Evolutionary conservation across 2,113 vertebrate species (phyloP).

Genomic region (Mus musculus): GRCm39 chr14:101136501-101137000

Average conservation of each 20-base stretch:
- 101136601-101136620: constrained; percentile 58
- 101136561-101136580: constrained; percentile 69
- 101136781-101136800: constrained; percentile 78
- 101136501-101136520: constrained; percentile 76
- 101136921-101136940: constrained; percentile 79
- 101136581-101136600: constrained; percentile 65
- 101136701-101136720: constrained; percentile 51
- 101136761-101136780: constrained; percentile 76
- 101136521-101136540: constrained; percentile 69
- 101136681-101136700: constrained; percentile 66
- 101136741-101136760: constrained; percentile 78
- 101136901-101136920: constrained; percentile 80
- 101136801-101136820: constrained; percentile 80
- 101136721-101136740: constrained; percentile 53
- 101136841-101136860: constrained; percentile 83
- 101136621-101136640: constrained; percentile 57
- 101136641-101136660: constrained; percentile 49
- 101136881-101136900: constrained; percentile 80
- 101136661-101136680: constrained; percentile 43
- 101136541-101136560: constrained; percentile 78
- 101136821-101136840: constrained; percentile 80
- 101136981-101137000: constrained; percentile 70
- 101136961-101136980: constrained; percentile 63
- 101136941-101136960: constrained; percentile 71
- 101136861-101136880: constrained; percentile 81